These are phyloP conservation scores for Amphipoea lucens DNA, from an alignment of 2,888 invertebrate species.

Conservation along the genomic window DNA sequence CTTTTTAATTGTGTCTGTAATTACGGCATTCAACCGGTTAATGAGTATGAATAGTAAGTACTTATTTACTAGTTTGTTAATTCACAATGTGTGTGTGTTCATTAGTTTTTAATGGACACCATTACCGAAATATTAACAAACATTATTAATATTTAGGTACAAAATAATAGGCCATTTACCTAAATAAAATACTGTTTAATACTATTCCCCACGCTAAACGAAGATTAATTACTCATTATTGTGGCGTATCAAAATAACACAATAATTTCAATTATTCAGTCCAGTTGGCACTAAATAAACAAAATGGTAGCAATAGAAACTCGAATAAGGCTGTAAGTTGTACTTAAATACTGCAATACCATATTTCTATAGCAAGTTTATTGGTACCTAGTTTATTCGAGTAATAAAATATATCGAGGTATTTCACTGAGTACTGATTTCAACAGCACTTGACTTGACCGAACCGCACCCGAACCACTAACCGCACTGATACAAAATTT, in stretches of 20 bases:
- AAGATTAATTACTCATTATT: slow-evolving; percentile 31
- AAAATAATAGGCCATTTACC: neutral
- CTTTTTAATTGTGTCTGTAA: too few relatives aligned
- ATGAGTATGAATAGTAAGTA: neutral
- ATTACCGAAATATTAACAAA: neutral
- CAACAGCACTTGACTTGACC: neutral
- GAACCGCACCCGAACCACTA: neutral
- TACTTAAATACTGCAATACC: neutral
- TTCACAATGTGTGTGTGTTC: neutral
- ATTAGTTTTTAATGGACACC: neutral
- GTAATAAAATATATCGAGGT: neutral
- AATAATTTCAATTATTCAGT: slow-evolving; percentile 33
- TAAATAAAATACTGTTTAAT: slow-evolving; percentile 1
- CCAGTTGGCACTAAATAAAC: slow-evolving; percentile 1
- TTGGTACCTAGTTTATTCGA: neutral
- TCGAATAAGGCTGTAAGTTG: neutral
- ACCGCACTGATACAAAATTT: neutral
- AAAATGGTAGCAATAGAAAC: neutral
- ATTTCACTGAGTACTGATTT: neutral
- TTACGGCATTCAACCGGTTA: too few relatives aligned
- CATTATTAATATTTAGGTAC: neutral
- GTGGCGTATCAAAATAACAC: slow-evolving; percentile 20
- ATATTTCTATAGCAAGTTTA: neutral
- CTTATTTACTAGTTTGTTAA: neutral
- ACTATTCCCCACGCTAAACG: neutral